phyloP scores from a whole-genome alignment of 2,888 invertebrate genomes.

The Scaptomyza tumidula region DNA sequence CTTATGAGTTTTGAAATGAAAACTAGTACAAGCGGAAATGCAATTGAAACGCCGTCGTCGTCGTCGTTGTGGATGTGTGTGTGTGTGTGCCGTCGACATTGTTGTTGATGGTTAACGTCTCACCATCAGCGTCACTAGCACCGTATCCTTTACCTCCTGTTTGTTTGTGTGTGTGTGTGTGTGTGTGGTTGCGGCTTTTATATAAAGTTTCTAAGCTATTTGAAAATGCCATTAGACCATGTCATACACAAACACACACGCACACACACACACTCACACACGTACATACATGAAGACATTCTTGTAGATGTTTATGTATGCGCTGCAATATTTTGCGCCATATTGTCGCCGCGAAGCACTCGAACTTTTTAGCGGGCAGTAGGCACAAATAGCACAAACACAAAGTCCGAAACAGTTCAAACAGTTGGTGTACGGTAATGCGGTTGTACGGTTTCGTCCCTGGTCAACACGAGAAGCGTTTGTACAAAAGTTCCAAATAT shows the following conservation, averaged over 20 bases:
- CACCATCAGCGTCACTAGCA: constrained; percentile 11
- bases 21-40: constrained; percentile 83
- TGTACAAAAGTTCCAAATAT: constrained; percentile 27
- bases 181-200: constrained; percentile 50
- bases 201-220: constrained; percentile 75
- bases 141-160: background rate
- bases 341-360: constrained; percentile 51
- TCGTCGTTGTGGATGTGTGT: constrained; percentile 14
- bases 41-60: constrained; percentile 78
- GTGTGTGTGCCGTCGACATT: constrained; percentile 48
- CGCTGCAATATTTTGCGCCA: constrained; percentile 69
- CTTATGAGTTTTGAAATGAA: constrained; percentile 80
- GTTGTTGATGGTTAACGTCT: constrained; percentile 58
- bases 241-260: constrained; percentile 47
- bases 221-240: constrained; percentile 78
- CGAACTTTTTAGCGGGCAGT: constrained; percentile 54
- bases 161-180: constrained; percentile 3
- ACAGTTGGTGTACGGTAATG: constrained; percentile 59
- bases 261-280: constrained; percentile 9
- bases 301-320: constrained; percentile 68
- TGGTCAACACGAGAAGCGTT: constrained; percentile 29
- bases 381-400: constrained; percentile 48
- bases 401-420: constrained; percentile 15
- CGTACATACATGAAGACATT: constrained; percentile 55
- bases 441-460: constrained; percentile 56